These are phyloP conservation scores for Periparus ater DNA, from an alignment of 2,797 vertebrate genomes.

Conservation along the genomic window DNA sequence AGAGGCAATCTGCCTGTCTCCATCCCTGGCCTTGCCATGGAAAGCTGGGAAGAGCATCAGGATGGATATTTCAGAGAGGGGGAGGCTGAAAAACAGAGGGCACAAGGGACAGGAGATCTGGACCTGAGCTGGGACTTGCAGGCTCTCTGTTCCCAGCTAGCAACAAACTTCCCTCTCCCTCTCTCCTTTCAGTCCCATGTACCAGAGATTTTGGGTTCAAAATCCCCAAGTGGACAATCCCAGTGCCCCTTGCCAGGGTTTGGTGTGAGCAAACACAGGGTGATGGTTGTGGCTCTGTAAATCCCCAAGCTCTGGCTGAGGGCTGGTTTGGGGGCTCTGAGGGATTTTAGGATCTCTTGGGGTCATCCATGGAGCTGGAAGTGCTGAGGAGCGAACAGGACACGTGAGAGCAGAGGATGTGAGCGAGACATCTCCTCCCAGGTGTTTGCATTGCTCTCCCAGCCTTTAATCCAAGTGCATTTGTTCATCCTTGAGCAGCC, in stretches of 20 bases:
- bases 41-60: background rate
- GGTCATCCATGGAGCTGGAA: background rate
- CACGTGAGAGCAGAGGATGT: background rate
- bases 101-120: background rate
- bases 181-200: background rate
- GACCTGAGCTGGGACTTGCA: background rate
- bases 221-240: background rate
- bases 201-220: background rate
- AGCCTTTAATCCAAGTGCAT: background rate
- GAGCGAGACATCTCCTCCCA: background rate
- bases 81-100: background rate
- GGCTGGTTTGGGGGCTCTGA: background rate
- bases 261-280: background rate
- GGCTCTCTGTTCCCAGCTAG: background rate
- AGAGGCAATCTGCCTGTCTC: background rate
- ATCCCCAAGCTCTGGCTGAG: background rate
- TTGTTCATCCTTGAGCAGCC: background rate
- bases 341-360: background rate
- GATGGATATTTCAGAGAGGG: background rate
- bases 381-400: background rate
- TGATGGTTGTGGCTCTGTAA: background rate
- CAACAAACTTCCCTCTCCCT: background rate
- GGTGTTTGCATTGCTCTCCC: background rate
- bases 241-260: background rate
- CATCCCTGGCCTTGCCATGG: background rate